phyloP scores from a whole-genome alignment of 1,140 invertebrate genomes.

The Hycleus cichorii region DNA sequence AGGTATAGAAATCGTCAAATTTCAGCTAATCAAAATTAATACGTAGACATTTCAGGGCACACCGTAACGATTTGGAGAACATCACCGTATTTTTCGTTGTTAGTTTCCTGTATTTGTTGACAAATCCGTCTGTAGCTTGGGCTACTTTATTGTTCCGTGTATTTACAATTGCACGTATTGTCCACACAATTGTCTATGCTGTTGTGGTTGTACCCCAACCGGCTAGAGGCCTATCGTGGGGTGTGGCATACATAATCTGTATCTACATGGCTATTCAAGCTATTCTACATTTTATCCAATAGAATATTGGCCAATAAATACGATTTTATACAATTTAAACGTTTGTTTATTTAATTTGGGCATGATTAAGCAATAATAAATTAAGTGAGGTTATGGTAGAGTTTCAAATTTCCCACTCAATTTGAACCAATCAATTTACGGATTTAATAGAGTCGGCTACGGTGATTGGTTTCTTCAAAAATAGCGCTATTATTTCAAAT shows the following conservation, averaged over 20 bases:
- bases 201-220: slow-evolving; percentile 49
- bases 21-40: slow-evolving; percentile 3
- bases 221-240: slow-evolving; percentile 46
- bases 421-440: too few relatives aligned
- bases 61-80: slow-evolving; percentile 70
- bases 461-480: too few relatives aligned
- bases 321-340: too few relatives aligned
- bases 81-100: slow-evolving; percentile 59
- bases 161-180: slow-evolving; percentile 50
- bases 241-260: slow-evolving; percentile 38
- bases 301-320: not conserved
- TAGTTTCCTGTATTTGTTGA: slow-evolving; percentile 54
- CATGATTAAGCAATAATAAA: too few relatives aligned
- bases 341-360: too few relatives aligned
- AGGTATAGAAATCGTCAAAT: slow-evolving; percentile 29
- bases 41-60: slow-evolving; percentile 48
- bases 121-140: slow-evolving; percentile 45
- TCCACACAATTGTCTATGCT: slow-evolving; percentile 61
- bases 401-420: too few relatives aligned
- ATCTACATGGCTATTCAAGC: slow-evolving; percentile 42
- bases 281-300: slow-evolving; percentile 16
- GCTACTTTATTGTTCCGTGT: slow-evolving; percentile 53
- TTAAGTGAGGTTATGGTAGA: too few relatives aligned
- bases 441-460: too few relatives aligned
- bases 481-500: too few relatives aligned